phyloP scores from a whole-genome alignment of 2,888 invertebrate species.

The Merodon equestris region DNA sequence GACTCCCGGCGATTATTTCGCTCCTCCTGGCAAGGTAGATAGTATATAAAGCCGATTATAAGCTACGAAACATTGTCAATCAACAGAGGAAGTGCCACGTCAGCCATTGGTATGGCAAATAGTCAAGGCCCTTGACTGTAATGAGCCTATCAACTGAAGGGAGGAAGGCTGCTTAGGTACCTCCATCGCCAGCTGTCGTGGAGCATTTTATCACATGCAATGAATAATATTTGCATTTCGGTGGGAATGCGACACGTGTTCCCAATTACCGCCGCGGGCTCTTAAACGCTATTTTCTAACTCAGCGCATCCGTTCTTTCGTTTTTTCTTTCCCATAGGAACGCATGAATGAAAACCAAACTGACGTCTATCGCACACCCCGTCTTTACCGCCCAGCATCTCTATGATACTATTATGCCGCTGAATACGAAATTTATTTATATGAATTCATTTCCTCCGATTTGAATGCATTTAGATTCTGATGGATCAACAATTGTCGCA shows the following conservation, averaged over 20 bases:
- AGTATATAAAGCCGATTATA: no score
- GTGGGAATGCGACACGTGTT: conserved; percentile 58
- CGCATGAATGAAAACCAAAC: background rate
- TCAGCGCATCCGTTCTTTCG: conserved; percentile 48
- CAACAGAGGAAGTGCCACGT: no score
- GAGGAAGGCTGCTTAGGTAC: no score
- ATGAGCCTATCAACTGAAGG: no score
- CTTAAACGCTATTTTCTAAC: conserved; percentile 58
- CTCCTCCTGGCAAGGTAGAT: no score
- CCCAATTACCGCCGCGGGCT: conserved; percentile 49
- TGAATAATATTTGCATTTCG: conserved; percentile 47
- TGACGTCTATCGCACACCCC: background rate
- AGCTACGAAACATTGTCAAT: background rate
- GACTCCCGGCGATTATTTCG: no score
- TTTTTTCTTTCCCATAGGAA: conserved; percentile 16
- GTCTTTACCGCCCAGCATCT: conserved; percentile 16
- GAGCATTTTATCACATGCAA: background rate
- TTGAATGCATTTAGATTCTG: conserved; percentile 47
- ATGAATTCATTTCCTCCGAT: conserved; percentile 54
- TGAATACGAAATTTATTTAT: conserved; percentile 57
- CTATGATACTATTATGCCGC: conserved; percentile 12
- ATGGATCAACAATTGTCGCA: conserved; percentile 62
- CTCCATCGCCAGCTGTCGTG: background rate
- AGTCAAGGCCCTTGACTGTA: no score
- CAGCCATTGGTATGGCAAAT: no score